Base-by-base conservation (phyloP, 2,113 vertebrate species). In the Marmota monax region DNA sequence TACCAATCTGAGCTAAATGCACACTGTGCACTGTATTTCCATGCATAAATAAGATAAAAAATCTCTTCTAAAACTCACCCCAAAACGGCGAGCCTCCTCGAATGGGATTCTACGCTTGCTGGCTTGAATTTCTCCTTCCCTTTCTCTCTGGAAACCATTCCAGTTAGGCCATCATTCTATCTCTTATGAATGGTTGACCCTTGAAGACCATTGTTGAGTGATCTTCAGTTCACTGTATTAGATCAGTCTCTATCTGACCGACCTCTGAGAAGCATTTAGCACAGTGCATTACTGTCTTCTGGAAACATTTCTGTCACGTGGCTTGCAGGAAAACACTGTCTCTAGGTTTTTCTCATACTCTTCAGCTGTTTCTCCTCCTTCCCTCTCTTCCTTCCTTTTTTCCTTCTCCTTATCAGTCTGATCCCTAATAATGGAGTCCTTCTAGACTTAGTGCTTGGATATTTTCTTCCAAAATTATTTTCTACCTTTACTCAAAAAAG, bases 121-220 rank as follows among this genome's bases (percentile, higher is more conserved):
- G 48, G 84, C 65, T 90, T 29, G 13, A 42, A 18, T 67, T 76
- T 94, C 45, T 95, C 42, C 42, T 51, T 39, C 16, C 78, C 11
- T n/a, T 61, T 76, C 51, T 83, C 77, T 87, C 84, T 76, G 92
- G 48, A 92, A 86, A 70, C 37, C 1, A 65, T 86, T 87, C 42
- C 39, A 42, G 11, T 48, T 2, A 82, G 39, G 25, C 9, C 58
- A 58, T 65, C 61, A 61, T 69, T 94, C 77, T 77, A 12, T 32
- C 72, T 84, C 29, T 90, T 82, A n/a, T 61, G 34, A 88, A 92
- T 29, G 16, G 18, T 61, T 72, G 88, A 72, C 58, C 42, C 18
- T 27, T 67, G 73, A 51, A 18, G 18, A 80, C 82, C 67, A 0
- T 20, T 82, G 53, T n/a, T 82, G 78, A 32, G 9, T 61, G 32